Percentiles rank a stretch among this genome's conserved stretches.
phyloP scores from a whole-genome alignment of 2,888 invertebrate species.

The Cyrtodaria siliqua region DNA sequence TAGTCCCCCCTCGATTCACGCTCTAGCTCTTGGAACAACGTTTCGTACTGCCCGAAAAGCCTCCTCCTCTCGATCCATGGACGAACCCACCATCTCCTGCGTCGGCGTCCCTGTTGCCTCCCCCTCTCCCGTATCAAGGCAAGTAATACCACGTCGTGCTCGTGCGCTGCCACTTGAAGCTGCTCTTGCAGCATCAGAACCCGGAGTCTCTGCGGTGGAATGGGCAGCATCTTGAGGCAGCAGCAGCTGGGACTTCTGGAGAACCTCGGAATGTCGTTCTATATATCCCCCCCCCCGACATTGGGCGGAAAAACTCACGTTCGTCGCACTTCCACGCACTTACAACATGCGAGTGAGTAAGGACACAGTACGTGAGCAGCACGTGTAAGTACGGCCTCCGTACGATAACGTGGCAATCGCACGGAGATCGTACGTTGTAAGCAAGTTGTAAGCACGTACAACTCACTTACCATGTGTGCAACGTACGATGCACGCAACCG shows the following conservation, averaged over 20 bases:
- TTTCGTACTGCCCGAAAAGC: conserved; percentile 14
- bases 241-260: conserved; percentile 18
- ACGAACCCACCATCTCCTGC: conserved; percentile 17
- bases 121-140: conserved; percentile 14
- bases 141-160: conserved; percentile 14
- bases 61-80: conserved; percentile 8
- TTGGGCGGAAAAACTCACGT: conserved; percentile 4
- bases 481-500: conserved; percentile 24
- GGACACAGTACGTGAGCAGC: conserved; percentile 4
- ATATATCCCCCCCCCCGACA: not conserved
- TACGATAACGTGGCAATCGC: conserved; percentile 6
- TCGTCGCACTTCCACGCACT: conserved; percentile 2
- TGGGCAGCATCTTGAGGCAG: conserved; percentile 11
- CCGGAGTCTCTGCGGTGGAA: conserved; percentile 11
- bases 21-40: conserved; percentile 17
- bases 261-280: conserved; percentile 1
- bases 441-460: conserved; percentile 7
- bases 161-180: conserved; percentile 14
- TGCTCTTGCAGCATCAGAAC: conserved; percentile 12
- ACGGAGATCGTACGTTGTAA: conserved; percentile 10
- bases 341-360: conserved; percentile 7
- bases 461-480: conserved; percentile 22
- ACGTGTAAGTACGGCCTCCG: conserved; percentile 14
- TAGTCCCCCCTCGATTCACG: conserved; percentile 10
- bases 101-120: conserved; percentile 14